Percentiles rank a stretch among this genome's conserved stretches.
Evolutionary conservation across 2,797 vertebrate species (phyloP).

Genomic region (Hippoglossus hippoglossus): DNA sequence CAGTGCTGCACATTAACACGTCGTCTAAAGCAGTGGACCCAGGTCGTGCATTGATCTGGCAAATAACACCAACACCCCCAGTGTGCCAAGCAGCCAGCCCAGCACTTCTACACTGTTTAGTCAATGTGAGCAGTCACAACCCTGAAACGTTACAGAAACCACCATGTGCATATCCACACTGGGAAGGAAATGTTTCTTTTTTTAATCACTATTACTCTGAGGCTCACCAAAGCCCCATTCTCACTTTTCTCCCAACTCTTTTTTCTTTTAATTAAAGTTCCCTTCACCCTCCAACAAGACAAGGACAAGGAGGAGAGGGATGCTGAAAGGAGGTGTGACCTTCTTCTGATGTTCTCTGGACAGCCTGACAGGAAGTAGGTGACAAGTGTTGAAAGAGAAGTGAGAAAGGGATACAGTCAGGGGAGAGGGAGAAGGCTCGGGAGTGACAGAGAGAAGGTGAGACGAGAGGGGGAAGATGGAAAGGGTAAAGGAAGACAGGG

Average conservation of each 20-base stretch:
- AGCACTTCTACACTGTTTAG: constrained; percentile 37
- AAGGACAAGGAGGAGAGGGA: constrained; percentile 64
- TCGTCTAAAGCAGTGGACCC: constrained; percentile 51
- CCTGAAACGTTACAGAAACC: constrained; percentile 41
- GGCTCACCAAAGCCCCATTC: constrained; percentile 8
- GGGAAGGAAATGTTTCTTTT: constrained; percentile 24
- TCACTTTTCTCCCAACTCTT: not conserved
- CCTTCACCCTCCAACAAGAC: constrained; percentile 53
- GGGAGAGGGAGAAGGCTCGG: constrained; percentile 40
- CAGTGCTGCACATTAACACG: constrained; percentile 75
- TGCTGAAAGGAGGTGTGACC: constrained; percentile 65
- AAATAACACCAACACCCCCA: constrained; percentile 65
- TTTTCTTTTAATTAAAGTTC: constrained; percentile 70
- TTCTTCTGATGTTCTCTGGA: constrained; percentile 66
- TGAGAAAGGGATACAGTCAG: constrained; percentile 64
- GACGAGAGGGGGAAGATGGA: constrained; percentile 27
- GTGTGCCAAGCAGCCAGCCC: constrained; percentile 56
- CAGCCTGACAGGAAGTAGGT: constrained; percentile 75
- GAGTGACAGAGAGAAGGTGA: constrained; percentile 55
- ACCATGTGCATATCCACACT: constrained; percentile 2
- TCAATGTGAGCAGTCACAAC: constrained; percentile 50
- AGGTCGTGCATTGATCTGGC: constrained; percentile 74
- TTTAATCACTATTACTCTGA: constrained; percentile 1
- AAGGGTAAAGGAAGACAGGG: constrained; percentile 7
- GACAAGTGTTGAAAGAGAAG: constrained; percentile 79